Evolutionary conservation across 2,113 vertebrate species (phyloP).

Genomic region (Arizona elegans): DNA sequence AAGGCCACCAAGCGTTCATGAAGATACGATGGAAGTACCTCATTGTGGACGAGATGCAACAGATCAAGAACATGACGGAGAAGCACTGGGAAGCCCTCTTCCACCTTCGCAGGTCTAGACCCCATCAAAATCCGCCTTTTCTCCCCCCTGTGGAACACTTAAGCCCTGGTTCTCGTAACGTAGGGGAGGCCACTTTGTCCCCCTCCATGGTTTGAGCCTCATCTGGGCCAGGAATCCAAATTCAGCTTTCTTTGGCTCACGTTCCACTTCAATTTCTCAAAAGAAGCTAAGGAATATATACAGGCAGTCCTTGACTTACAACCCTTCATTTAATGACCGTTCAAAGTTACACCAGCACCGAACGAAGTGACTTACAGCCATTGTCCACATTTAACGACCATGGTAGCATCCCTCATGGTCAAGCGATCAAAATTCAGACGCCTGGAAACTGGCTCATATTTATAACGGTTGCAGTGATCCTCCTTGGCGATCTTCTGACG

Average conservation of each 20-base stretch:
- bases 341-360: no score
- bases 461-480: no score
- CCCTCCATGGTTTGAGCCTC: neutral
- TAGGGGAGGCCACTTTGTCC: neutral
- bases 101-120: constrained; percentile 77
- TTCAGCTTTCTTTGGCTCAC: neutral
- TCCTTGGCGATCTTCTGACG: no score
- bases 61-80: constrained; percentile 86
- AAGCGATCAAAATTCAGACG: no score
- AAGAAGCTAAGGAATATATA: neutral
- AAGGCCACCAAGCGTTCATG: constrained; percentile 82
- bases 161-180: neutral
- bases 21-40: constrained; percentile 84
- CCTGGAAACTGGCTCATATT: no score
- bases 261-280: neutral
- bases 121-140: neutral
- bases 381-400: no score
- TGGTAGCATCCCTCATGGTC: no score
- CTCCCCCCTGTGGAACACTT: neutral
- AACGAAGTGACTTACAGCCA: no score
- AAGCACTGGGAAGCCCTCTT: constrained; percentile 90
- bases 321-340: no score
- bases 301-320: no score
- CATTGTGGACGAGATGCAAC: constrained; percentile 87
- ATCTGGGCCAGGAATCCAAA: neutral